phyloP scores from a whole-genome alignment of 2,797 vertebrate genomes.

The Sibirionetta formosa region DNA sequence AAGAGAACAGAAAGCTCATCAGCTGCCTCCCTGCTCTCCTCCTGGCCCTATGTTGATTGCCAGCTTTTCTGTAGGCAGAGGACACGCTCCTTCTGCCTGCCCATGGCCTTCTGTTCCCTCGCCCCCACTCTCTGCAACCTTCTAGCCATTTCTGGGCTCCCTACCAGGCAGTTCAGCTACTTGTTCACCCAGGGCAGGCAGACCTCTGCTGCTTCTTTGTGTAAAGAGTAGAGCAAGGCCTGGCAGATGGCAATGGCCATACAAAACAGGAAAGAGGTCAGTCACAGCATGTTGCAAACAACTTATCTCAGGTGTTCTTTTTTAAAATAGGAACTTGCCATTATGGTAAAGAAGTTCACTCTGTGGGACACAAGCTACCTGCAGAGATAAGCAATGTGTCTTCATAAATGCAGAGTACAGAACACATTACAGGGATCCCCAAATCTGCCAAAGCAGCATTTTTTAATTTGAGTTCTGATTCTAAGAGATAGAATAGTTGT shows the following conservation, averaged over 20 bases:
- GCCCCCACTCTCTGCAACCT: not conserved
- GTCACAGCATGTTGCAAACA: not conserved
- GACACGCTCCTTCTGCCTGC: not conserved
- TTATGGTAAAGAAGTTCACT: not conserved
- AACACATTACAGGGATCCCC: not conserved
- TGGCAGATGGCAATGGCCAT: slow-evolving; percentile 44
- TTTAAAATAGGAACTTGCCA: slow-evolving; percentile 24
- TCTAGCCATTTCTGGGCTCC: not conserved
- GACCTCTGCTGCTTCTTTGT: not conserved
- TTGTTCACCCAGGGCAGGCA: not conserved
- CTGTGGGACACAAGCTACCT: not conserved
- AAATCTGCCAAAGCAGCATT: not conserved
- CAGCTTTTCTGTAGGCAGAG: not conserved
- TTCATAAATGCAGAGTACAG: not conserved
- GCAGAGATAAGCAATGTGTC: slow-evolving; percentile 3
- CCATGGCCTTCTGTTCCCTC: not conserved
- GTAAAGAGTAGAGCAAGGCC: not conserved
- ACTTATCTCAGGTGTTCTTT: slow-evolving; percentile 24
- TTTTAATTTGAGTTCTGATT: not conserved
- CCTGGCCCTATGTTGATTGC: not conserved
- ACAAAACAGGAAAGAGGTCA: not conserved
- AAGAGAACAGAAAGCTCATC: not conserved
- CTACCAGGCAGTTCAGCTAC: not conserved
- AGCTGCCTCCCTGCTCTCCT: rapidly evolving
- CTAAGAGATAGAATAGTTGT: not conserved